Base-by-base conservation (phyloP, 2,888 invertebrate species). In the Pyrocoelia pectoralis region DNA sequence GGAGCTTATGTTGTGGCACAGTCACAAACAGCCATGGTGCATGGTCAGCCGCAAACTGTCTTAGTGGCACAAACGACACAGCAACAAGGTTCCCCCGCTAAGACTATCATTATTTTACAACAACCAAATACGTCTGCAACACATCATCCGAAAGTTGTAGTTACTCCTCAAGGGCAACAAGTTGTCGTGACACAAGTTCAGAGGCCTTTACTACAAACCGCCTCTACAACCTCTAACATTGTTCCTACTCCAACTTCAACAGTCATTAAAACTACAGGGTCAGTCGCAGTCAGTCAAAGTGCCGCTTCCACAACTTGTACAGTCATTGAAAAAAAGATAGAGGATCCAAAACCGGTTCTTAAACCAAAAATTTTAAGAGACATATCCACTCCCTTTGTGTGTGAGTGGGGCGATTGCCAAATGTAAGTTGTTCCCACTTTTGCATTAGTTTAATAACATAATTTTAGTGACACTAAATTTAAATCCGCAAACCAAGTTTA, bases 321-420 rank as follows among this genome's bases (percentile, higher is more conserved):
- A 24, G 61, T 66, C 53, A 69, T 70, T 13, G 74, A 75, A 33
- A 74, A 73, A 55, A 74, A 74, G 19, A 69, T 70, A 9, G 76
- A 76, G 14, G 69, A 73, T 24, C 38, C 52, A 1, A 70, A 65
- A 50, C 50, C 60, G 12, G 28, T 51, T 3, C 61, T 51, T 17
- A 54, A 52, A 58, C 68, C 74, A 81, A 85, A 71, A 83, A 72
- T 78, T 51, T 68, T 78, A 10, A 72, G 80, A 49, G 81, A 81
- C 70, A 68, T 80, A 52, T 76, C 76, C 13, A 78, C 85, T 69
- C 84, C 89, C 0, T 91, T 86, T 82, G 85, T 96, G 56, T 98
- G 98, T 79, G 97, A 97, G 79, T 98, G 98, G 98, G 88, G 91
- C 59, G 94, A 94, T 15, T 98, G 98, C 81, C 89, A 86, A 55